Conservation (phyloP, 2,888 invertebrate genomes). For the Pachydiplax longipennis region DNA sequence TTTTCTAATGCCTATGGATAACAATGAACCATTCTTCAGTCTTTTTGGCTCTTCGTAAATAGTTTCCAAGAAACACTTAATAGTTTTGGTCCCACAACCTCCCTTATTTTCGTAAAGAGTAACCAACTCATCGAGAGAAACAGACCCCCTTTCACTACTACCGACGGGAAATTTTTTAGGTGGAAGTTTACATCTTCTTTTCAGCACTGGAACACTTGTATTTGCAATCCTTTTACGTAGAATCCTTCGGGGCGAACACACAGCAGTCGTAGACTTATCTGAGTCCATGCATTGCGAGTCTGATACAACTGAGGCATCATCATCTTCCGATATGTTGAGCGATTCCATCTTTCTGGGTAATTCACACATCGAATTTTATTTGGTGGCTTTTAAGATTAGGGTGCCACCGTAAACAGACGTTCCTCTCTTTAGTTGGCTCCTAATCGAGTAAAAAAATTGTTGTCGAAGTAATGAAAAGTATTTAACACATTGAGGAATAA, state of each 20-base stretch:
- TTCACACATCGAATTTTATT: neutral
- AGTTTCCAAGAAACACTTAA: slow-evolving; percentile 62
- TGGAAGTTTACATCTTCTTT: slow-evolving; percentile 9
- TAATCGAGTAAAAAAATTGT: too few relatives aligned
- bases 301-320: neutral
- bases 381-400: too few relatives aligned
- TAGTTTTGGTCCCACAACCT: neutral
- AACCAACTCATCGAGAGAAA: neutral
- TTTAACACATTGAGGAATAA: too few relatives aligned
- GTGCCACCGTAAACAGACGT: too few relatives aligned
- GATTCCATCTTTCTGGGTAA: neutral
- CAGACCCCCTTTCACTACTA: neutral
- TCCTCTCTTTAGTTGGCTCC: too few relatives aligned
- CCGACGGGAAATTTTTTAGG: slow-evolving; percentile 2
- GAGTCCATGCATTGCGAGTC: neutral
- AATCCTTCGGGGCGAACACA: neutral
- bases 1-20: slow-evolving; percentile 65
- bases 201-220: neutral
- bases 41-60: slow-evolving; percentile 70
- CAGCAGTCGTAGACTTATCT: neutral
- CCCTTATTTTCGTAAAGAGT: neutral
- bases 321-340: neutral
- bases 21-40: slow-evolving; percentile 59
- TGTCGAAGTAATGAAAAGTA: too few relatives aligned
- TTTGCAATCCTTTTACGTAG: neutral